Evolutionary conservation across 1,140 invertebrate genomes (phyloP), one percentile per base, ranked within the genome.

Genomic region (Cyrtorhinus lividipennis): DNA sequence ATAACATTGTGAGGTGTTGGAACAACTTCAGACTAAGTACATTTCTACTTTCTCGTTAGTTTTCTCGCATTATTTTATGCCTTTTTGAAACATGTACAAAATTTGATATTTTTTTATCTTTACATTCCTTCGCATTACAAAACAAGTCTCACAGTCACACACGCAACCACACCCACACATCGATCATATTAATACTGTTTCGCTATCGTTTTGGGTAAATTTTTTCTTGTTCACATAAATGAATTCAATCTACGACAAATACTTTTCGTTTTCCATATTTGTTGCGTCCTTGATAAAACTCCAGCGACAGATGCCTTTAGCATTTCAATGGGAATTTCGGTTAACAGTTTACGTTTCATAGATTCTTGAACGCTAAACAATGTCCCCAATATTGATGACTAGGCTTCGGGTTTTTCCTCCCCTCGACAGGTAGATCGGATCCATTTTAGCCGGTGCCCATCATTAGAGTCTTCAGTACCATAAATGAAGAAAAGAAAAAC

Each of bases 391-490:
- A 26, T 20, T 30, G 26, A 15, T 15, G 30, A 38, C 15, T 38
- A 18, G 1, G 2, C 13, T 53, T 53, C 24, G n/a, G n/a, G n/a
- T n/a, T n/a, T 30, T 53, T 62, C 56, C 24, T 53, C 24, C 1
- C 24, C 44, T 30, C 12, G 23, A 23, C 26, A 38, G 25, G 26
- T 38, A n/a, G 45, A 24, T 22, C 45, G 27, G 20, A 26, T 63
- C 23, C 22, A 12, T 24, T 56, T 64, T 66, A 64, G 46, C 63
- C 66, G 45, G 63, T 64, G 26, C 66, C 66, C 63, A 66, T 64
- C 65, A 66, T 66, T 12, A 66, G 61, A 62, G 65, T 64, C 63
- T 66, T 62, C 62, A 30, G 45, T 57, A 63, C 53, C 65, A 63
- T 56, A n/a, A 62, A 61, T 62, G 63, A 61, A 63, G 63, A 23